Evolutionary conservation across 2,797 vertebrate genomes (phyloP), one percentile per base, ranked within the genome.

Genomic region (Periparus ater): DNA sequence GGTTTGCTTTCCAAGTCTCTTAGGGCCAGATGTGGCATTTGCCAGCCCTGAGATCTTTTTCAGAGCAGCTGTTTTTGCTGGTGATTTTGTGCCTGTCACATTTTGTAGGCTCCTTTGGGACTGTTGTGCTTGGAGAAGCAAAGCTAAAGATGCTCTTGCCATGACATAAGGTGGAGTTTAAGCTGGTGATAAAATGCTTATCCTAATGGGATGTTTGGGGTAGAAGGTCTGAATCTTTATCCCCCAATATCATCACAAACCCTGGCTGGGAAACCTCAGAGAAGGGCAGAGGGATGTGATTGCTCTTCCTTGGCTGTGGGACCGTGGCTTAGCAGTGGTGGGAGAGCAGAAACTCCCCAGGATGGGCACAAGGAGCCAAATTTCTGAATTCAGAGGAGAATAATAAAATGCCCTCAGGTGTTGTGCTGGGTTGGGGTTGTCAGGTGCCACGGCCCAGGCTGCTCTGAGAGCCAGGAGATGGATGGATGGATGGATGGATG

Each of bases 351-450:
- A 77, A 21, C 40, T 51, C 13, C 40, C 48, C 27, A 13, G 38
- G 29, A 80, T 6, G 42, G n/a, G 45, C 47, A 51, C 10, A 26
- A 29, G 17, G 60, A 89, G 16, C 25, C 61, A 13, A 1, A n/a
- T 45, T 38, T 38, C 54, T 85, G 32, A 42, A 48, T 62, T 47
- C 36, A 53, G 38, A 25, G 30, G 42, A 17, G 21, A 42, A 23
- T 15, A n/a, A 65, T 65, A 36, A 47, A 76, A 62, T 38, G 19
- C 7, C 2, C 13, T 74, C 16, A 7, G 47, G 4, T 32, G 25
- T 47, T 0, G 0, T 61, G 18, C 23, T 55, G 48, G 19, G 29
- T 6, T 0, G 0, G 32, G 4, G 3, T 40, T 76, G 21, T 26
- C 0, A 3, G 30, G 21, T 65, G 51, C 32, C 4, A 0, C 19